Evolutionary conservation across 1,140 invertebrate species (phyloP).

Genomic region (Archivesica marissinica): DNA sequence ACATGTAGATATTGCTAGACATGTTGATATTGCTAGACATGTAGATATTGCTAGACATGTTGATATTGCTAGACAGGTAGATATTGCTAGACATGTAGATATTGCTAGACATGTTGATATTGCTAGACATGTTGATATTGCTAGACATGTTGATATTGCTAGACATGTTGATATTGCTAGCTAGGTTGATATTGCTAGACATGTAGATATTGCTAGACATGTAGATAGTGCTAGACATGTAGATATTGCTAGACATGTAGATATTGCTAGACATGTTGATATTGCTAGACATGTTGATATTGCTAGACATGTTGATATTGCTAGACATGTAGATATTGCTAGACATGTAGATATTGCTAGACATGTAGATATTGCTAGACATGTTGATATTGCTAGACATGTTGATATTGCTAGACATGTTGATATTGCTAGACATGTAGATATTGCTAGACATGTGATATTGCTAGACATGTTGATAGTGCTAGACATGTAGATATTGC

Average conservation of each 20-base stretch:
- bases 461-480: too few species aligned
- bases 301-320: background rate
- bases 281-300: conserved; percentile 78
- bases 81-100: background rate
- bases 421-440: background rate
- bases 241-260: background rate
- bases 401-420: background rate
- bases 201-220: background rate
- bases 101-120: background rate
- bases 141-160: background rate
- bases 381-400: background rate
- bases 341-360: background rate
- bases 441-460: background rate
- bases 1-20: background rate
- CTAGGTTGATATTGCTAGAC: background rate
- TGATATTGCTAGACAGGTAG: conserved; percentile 20
- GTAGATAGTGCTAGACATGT: background rate
- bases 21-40: background rate
- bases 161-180: background rate
- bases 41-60: conserved; percentile 76
- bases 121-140: too few species aligned
- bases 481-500: conserved; percentile 74
- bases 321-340: background rate
- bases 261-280: background rate
- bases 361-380: background rate